Conservation (phyloP, 2,113 vertebrate genomes). For the Cygnus buccinator region DNA sequence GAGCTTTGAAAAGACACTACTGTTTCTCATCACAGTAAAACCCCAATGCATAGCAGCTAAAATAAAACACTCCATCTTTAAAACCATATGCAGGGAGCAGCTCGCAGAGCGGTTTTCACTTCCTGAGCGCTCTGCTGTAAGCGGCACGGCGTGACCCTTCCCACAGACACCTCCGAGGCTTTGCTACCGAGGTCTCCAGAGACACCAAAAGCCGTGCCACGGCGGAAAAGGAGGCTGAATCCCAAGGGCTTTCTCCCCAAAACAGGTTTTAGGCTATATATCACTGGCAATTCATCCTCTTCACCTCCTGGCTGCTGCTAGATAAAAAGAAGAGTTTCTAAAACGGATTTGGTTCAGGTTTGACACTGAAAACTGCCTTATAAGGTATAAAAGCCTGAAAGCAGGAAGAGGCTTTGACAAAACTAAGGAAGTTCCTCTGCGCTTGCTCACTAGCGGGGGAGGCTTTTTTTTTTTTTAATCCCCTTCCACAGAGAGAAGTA, state of each 20-base stretch:
- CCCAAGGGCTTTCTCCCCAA: not conserved
- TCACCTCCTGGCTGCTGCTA: not conserved
- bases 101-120: not conserved
- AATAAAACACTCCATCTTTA: not conserved
- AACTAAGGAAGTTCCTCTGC: conserved; percentile 88
- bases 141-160: not conserved
- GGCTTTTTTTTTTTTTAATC: not conserved
- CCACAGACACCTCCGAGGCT: not conserved
- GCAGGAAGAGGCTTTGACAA: conserved; percentile 92
- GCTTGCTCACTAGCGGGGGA: conserved; percentile 81
- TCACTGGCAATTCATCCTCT: not conserved
- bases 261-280: accelerated
- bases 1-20: not conserved
- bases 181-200: not conserved
- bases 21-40: not conserved
- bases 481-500: conserved; percentile 61
- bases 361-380: conserved; percentile 88
- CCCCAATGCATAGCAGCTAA: accelerated
- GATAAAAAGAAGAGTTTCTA: conserved; percentile 60
- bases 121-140: not conserved
- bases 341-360: conserved; percentile 70
- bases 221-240: not conserved
- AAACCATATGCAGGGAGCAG: accelerated
- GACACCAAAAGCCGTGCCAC: not conserved
- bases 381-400: conserved; percentile 91